phyloP scores from a whole-genome alignment of 2,113 vertebrate genomes.

The Rutilus rutilus region DNA sequence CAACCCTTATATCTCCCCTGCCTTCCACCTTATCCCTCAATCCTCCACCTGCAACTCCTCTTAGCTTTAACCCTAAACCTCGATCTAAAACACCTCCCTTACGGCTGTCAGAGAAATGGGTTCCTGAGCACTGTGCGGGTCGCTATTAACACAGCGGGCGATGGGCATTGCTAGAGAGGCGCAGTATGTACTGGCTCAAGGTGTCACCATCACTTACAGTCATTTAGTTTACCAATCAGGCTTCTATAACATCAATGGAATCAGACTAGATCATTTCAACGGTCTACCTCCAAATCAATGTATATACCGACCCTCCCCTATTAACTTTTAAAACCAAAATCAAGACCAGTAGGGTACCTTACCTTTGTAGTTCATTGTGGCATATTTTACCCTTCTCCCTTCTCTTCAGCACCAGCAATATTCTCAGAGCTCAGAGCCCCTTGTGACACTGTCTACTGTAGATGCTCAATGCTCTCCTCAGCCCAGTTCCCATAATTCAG shows the following conservation, averaged over 20 bases:
- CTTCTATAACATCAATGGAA: not conserved
- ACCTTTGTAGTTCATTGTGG: not conserved
- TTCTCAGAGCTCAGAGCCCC: not conserved
- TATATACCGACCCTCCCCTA: not conserved
- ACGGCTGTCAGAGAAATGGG: conserved; percentile 4
- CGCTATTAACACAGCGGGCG: conserved; percentile 63
- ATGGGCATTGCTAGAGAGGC: conserved; percentile 58
- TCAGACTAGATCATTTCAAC: not conserved
- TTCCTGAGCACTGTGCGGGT: conserved; percentile 52
- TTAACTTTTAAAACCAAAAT: not conserved
- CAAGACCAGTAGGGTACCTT: too few relatives aligned
- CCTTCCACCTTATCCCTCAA: conserved; percentile 30
- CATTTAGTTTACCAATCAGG: conserved; percentile 2
- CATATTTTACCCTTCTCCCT: not conserved
- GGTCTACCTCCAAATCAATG: not conserved
- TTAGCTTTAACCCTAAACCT: conserved; percentile 27
- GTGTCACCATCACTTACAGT: conserved; percentile 14
- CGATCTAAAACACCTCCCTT: conserved; percentile 16
- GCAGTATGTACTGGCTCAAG: conserved; percentile 9
- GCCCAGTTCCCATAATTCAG: not conserved
- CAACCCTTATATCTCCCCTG: conserved; percentile 21
- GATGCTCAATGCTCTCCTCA: not conserved
- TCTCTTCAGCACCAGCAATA: conserved; percentile 9
- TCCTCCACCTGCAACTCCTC: conserved; percentile 53
- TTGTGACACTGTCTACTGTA: conserved; percentile 4